Base-by-base conservation (phyloP, 2,797 vertebrate species). In the Miichthys miiuy region DNA sequence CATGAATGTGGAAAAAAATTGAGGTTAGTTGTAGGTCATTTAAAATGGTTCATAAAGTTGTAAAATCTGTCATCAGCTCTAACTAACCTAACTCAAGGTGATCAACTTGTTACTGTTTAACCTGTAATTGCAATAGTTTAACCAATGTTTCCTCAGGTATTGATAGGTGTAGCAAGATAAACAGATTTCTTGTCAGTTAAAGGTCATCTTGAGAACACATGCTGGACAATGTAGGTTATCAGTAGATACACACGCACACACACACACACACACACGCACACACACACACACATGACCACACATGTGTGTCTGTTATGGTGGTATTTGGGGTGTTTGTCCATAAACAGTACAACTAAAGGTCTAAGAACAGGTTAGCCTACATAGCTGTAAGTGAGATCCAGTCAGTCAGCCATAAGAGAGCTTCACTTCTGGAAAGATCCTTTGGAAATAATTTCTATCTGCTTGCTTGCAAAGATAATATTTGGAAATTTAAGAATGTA, bases 261-360 rank as follows among this genome's bases (percentile, higher is more conserved):
- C 38, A 61, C 55, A 61, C 38, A 47, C 23, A 52, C 55, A 42
- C 27, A 46, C 62, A 34, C 48, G 52, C 54, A 25, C 48, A 58
- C 55, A 34, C 47, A 68, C 56, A 66, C 48, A 60, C 50, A 54
- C 18, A 60, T 4, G 6, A 18, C 2, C 3, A 64, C 50, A 54
- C 56, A 77, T 18, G 6, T 7, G 1, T 60, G 50, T 66, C 46
- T 88, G 86, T 81, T 83, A 72, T 89, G 86, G 23, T 82, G 81
- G 84, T 66, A 80, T 85, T 88, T 41, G 70, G 20, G 6, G 47
- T 91, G 87, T 93, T 92, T 92, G 66, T 86, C 85, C 82, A 68
- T 87, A 89, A 93, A 89, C 87, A 92, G 68, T 30, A 56, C 62
- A 71, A 54, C 60, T 64, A 62, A 85, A 89, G 79, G 72, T 62